A percentile compares a stretch with the other conserved stretches of the same genome.
phyloP scores from a whole-genome alignment of 2,888 invertebrate genomes.

The Ectemnius continuus region DNA sequence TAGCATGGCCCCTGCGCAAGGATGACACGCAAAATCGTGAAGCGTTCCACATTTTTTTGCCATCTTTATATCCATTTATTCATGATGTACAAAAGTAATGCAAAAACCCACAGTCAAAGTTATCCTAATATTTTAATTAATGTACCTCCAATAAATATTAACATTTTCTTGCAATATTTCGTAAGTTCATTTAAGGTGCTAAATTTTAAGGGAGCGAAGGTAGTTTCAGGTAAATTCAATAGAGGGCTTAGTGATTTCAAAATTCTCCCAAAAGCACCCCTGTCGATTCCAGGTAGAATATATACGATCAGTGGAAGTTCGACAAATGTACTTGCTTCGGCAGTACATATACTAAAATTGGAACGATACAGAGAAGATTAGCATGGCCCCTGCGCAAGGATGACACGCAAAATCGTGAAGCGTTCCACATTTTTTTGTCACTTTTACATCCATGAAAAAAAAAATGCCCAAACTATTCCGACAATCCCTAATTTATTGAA shows the following conservation, averaged over 20 bases:
- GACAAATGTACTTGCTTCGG: slow-evolving; percentile 84
- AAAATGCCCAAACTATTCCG: no score
- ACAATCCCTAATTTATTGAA: slow-evolving; percentile 20
- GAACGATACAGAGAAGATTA: slow-evolving; percentile 96
- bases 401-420: slow-evolving; percentile 96
- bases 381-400: slow-evolving; percentile 95
- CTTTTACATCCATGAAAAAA: neutral
- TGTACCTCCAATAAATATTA: no score
- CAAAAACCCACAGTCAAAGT: no score
- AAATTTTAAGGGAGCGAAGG: no score
- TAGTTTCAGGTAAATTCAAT: no score
- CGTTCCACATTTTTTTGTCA: slow-evolving; percentile 85
- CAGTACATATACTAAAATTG: slow-evolving; percentile 92
- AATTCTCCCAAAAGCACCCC: neutral
- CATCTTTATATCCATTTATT: neutral
- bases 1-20: slow-evolving; percentile 95
- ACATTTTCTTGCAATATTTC: no score
- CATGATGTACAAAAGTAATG: neutral
- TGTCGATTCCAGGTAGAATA: neutral
- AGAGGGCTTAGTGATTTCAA: no score
- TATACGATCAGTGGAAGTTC: rapidly evolving
- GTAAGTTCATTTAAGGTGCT: no score
- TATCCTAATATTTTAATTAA: no score
- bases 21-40: slow-evolving; percentile 96
- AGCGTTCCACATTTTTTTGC: slow-evolving; percentile 87